phyloP scores from a whole-genome alignment of 64 coral and sea anemone species.

The Porites australiensis region DNA sequence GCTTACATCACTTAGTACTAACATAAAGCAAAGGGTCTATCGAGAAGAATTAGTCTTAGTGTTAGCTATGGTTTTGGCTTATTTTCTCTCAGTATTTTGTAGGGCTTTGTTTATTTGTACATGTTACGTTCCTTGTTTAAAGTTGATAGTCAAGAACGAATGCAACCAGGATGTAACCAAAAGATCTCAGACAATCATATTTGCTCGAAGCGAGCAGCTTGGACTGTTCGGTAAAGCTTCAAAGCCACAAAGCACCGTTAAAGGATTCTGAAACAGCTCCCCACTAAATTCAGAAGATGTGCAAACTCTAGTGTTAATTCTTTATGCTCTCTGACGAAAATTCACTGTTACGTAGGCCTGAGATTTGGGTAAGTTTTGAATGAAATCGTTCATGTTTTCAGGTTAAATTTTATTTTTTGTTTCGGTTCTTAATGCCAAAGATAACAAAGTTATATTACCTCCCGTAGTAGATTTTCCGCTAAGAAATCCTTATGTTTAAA shows the following conservation, averaged over 20 bases:
- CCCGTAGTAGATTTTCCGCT: slow-evolving; percentile 36
- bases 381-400: too few relatives aligned
- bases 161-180: background rate
- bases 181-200: background rate
- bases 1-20: slow-evolving; percentile 11
- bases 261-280: too few relatives aligned
- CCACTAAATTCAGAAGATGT: too few relatives aligned
- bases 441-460: background rate
- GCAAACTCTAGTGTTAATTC: too few relatives aligned
- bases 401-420: background rate
- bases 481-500: background rate
- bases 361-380: too few relatives aligned
- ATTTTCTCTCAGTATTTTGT: background rate
- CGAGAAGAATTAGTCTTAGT: background rate
- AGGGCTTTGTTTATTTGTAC: background rate
- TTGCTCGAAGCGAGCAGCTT: background rate
- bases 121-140: background rate
- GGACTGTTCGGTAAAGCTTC: too few relatives aligned
- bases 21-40: slow-evolving; percentile 1
- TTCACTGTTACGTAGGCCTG: too few relatives aligned
- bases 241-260: too few relatives aligned
- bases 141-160: too few relatives aligned
- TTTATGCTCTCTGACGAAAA: too few relatives aligned
- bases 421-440: background rate
- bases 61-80: background rate